These are phyloP conservation scores for Glyptemys insculpta DNA, from an alignment of 2,797 vertebrate genomes.

Conservation along the genomic window DNA sequence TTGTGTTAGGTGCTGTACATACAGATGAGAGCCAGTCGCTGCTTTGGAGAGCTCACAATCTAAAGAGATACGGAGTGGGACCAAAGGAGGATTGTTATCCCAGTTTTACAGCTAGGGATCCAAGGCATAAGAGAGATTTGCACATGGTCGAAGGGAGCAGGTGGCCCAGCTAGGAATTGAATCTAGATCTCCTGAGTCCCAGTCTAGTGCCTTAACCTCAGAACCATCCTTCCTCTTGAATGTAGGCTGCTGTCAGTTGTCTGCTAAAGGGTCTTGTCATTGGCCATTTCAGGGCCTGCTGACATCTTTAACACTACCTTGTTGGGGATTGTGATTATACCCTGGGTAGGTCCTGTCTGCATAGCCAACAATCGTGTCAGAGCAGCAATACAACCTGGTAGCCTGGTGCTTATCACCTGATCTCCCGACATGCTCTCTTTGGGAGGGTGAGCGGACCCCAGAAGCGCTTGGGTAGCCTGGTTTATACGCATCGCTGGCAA, in stretches of 20 bases:
- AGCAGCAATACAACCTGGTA: not conserved
- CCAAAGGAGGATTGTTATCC: not conserved
- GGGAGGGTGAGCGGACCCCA: not conserved
- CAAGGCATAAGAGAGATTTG: rapidly evolving
- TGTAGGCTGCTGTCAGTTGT: too few relatives aligned
- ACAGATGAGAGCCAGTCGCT: not conserved
- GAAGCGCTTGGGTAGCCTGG: not conserved
- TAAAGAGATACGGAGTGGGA: not conserved
- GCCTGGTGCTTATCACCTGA: not conserved
- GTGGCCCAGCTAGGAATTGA: not conserved
- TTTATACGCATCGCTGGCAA: not conserved
- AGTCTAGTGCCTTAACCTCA: not conserved
- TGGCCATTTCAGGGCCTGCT: not conserved
- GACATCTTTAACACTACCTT: not conserved
- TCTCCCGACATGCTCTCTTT: not conserved
- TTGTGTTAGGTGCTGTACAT: not conserved
- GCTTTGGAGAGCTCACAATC: not conserved
- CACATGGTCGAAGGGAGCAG: not conserved
- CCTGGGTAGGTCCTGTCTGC: not conserved
- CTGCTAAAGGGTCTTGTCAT: not conserved
- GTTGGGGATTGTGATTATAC: not conserved
- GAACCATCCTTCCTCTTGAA: rapidly evolving
- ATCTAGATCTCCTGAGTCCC: not conserved
- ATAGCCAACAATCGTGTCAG: not conserved
- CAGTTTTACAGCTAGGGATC: not conserved